phyloP scores from a whole-genome alignment of 2,797 vertebrate genomes.

The Sternotherus odoratus region DNA sequence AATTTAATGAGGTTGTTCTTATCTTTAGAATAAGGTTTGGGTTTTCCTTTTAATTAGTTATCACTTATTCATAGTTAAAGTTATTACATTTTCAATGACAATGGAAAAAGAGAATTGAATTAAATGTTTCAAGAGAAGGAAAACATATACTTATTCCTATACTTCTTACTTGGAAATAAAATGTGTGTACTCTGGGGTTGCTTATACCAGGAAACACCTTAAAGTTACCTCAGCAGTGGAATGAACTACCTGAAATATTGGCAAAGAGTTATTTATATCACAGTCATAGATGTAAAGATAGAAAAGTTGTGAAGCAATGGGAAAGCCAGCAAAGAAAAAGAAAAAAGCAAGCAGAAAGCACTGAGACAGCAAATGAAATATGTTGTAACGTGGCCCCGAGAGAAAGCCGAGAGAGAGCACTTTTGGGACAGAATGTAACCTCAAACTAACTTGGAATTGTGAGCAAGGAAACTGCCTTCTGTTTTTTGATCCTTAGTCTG shows the following conservation, averaged over 20 bases:
- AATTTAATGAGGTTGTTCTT: conserved; percentile 4
- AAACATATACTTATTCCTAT: neutral
- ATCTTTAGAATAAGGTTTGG: neutral
- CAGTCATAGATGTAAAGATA: neutral
- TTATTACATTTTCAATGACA: neutral
- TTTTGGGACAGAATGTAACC: neutral
- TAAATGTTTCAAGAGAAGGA: neutral
- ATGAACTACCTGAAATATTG: neutral
- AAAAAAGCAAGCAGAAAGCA: neutral
- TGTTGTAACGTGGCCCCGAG: neutral
- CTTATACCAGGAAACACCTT: neutral
- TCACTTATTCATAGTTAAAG: neutral
- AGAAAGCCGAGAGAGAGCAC: neutral
- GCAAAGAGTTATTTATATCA: neutral
- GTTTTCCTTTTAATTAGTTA: neutral
- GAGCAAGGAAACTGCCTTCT: neutral
- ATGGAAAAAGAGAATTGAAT: neutral
- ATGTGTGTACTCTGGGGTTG: neutral
- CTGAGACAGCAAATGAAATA: neutral
- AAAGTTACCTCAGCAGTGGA: neutral
- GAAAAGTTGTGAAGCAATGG: neutral
- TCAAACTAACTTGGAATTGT: neutral
- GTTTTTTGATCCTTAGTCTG: neutral
- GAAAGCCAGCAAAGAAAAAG: neutral
- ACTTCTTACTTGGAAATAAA: neutral